These are phyloP conservation scores for Ooceraea biroi DNA, from an alignment of 1,140 invertebrate genomes.

Conservation along the genomic window DNA sequence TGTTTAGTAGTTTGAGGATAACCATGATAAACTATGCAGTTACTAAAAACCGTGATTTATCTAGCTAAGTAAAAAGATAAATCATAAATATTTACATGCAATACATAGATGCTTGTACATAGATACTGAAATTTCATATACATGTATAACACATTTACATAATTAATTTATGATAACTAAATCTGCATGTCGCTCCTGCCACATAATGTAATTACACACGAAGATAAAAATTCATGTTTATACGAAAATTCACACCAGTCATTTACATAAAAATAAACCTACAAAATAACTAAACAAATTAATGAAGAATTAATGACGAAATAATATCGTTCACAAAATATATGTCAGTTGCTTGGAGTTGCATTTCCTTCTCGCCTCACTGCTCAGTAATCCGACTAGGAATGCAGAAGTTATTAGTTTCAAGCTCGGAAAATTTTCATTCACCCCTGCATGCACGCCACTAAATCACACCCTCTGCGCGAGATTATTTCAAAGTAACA, in stretches of 20 bases:
- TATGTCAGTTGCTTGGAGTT: no score
- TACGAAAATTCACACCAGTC: background rate
- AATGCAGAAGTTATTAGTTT: background rate
- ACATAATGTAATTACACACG: background rate
- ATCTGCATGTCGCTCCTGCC: slow-evolving; percentile 9
- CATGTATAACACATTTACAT: background rate
- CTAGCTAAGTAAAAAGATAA: background rate
- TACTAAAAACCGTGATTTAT: background rate
- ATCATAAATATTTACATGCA: slow-evolving; percentile 1
- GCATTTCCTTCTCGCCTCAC: slow-evolving; percentile 1
- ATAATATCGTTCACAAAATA: no score
- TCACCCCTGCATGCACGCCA: background rate
- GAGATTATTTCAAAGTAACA: background rate
- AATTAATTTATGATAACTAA: slow-evolving; percentile 16
- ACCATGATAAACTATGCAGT: background rate
- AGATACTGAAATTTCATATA: no score
- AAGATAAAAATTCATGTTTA: background rate
- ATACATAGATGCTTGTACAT: background rate
- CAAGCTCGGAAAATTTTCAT: background rate
- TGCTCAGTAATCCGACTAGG: slow-evolving; percentile 2
- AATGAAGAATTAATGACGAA: no score
- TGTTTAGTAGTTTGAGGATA: background rate
- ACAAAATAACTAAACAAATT: background rate
- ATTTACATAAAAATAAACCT: background rate
- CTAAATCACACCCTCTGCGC: slow-evolving; percentile 22